These are phyloP conservation scores for Natator depressus DNA, from an alignment of 2,113 vertebrate genomes.

Conservation along the genomic window DNA sequence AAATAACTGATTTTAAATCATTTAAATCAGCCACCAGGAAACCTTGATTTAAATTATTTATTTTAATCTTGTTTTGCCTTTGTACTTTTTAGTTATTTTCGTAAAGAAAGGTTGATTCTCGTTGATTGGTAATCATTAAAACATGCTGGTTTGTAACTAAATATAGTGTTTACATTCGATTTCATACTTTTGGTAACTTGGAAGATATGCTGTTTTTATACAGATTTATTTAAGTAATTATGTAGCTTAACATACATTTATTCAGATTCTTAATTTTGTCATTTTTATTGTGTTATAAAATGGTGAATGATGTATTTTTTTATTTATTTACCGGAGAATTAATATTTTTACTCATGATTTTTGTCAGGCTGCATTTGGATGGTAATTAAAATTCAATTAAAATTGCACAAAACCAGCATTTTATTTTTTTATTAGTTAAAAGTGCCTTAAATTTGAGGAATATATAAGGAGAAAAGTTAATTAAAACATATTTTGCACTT, in stretches of 20 bases:
- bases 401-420: neutral
- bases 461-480: neutral
- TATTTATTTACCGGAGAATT: neutral
- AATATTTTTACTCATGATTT: neutral
- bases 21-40: neutral
- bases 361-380: neutral
- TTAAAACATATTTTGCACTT: neutral
- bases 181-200: neutral
- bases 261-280: neutral
- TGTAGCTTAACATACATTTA: neutral
- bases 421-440: neutral
- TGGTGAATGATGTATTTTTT: neutral
- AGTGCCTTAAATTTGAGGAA: neutral
- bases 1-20: neutral
- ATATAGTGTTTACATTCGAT: neutral
- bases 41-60: neutral
- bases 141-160: too few relatives aligned
- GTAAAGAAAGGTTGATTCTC: neutral
- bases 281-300: neutral
- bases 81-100: neutral
- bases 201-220: neutral
- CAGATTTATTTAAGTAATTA: neutral
- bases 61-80: neutral
- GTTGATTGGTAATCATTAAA: neutral
- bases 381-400: neutral